A percentile compares a stretch with the other conserved stretches of the same genome.
phyloP scores from a whole-genome alignment of 2,113 vertebrate species.

The Lophotis ruficrista region DNA sequence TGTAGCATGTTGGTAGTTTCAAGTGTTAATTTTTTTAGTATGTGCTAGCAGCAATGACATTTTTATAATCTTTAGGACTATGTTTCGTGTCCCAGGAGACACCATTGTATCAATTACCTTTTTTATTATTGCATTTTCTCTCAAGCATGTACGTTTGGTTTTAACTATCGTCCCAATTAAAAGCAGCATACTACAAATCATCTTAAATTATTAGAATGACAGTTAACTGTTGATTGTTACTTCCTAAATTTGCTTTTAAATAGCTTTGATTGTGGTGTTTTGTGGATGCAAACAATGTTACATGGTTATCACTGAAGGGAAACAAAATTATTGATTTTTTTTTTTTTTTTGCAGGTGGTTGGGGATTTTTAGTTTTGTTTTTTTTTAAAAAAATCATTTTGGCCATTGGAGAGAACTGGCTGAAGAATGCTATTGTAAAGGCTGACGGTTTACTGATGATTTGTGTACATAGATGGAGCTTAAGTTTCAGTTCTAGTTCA shows the following conservation, averaged over 20 bases:
- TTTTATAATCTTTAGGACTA: background rate
- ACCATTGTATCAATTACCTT: background rate
- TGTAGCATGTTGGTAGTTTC: background rate
- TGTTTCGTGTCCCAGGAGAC: background rate
- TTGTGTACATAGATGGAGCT: background rate
- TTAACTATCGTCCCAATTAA: background rate
- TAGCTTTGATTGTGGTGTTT: background rate
- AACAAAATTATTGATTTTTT: background rate
- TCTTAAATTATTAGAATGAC: background rate
- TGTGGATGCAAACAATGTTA: background rate
- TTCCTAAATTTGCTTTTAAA: background rate
- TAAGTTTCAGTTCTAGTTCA: background rate
- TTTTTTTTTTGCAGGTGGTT: no score
- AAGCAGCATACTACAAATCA: background rate
- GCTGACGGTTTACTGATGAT: background rate
- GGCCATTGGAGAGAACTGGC: background rate
- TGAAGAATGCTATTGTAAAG: background rate
- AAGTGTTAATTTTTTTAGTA: background rate
- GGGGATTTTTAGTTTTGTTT: background rate
- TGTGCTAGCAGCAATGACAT: background rate
- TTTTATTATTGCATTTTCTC: background rate
- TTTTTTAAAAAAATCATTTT: background rate
- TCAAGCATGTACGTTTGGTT: background rate
- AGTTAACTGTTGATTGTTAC: background rate
- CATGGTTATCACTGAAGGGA: background rate